Base-by-base conservation (phyloP, 2,113 vertebrate genomes). In the Dinomys branickii region DNA sequence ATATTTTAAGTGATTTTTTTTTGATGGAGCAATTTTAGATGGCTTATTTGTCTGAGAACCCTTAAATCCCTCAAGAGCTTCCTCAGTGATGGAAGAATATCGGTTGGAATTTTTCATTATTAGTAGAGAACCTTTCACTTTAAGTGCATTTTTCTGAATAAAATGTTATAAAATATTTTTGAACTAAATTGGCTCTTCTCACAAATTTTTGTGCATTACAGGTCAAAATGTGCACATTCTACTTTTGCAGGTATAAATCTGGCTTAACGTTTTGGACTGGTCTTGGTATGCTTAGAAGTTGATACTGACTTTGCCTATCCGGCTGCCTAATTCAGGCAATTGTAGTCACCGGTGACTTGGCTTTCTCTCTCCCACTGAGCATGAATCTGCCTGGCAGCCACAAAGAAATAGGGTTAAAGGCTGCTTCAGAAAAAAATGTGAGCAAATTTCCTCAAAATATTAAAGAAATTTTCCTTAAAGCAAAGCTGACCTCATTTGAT, bases 91-190 rank as follows among this genome's bases (percentile, higher is more conserved):
- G 7, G n/a, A 94, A 95, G 94, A 95, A 19, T 44, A 16, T 54
- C 9, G 56, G 33, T 4, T 81, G 38, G 17, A 73, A 69, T 50
- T 56, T 91, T 93, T 96, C n/a, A 89, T 63, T 69, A 84, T 86
- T 90, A 91, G 33, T 44, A 88, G 73, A 93, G 26, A 6, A 33
- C 54, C 24, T 90, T 86, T 92, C 24, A 73, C 17, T 85, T 1
- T 75, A 95, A 94, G 52, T 83, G n/a, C 38, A 12, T 69, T 91
- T 73, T 94, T 80, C 50, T 93, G 69, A 85, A 69, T 88, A 71
- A 90, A 90, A 35, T 11, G 61, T 5, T 44, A 13, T 90, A 87
- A 90, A 65, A 50, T 63, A 71, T 19, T 89, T 95, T 89, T 95
- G 80, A 94, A 17, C 38, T 63, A 56, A 84, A 63, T 92, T 85